Base-by-base conservation (phyloP, 2,113 vertebrate species). In the Channa argus region DNA sequence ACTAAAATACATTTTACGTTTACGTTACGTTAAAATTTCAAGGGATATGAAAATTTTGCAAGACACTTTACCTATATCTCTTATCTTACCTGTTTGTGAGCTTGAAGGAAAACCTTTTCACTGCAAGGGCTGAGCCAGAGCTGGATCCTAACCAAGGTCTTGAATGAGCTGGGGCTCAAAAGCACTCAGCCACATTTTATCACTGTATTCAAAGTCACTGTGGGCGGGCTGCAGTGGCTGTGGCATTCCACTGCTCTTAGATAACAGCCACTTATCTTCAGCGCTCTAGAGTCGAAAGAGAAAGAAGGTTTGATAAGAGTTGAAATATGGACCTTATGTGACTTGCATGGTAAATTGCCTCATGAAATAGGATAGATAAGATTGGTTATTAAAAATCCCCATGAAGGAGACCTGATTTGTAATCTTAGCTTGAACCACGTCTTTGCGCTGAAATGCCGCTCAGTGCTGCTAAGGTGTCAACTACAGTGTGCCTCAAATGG, bases 241-340 rank as follows among this genome's bases (percentile, higher is more conserved):
- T 71, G 82, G 84, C 88, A 77, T 92, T 88, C 86, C 79, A 43
- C 84, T 67, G 69, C 86, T 84, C 69, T 88, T 74, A 83, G 89
- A 92, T 92, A 93, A 89, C 82, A 83, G 80, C 74, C 87, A 90
- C 89, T 91, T 93, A 92, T 92, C 90, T 89, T 49, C 49, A 8
- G 74, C 41, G 49, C 86, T 89, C 75, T 72, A 38, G 80, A 90
- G 86, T 88, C 77, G 61, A 85, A 88, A 75, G 82, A 89, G 88
- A 89, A 89, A 88, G 80, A 61, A 73, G 80, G 82, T 59, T 88
- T 84, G 92, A 91, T 92, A 92, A 88, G 86, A 69, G 76, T 69
- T 81, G 73, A 86, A 91, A 91, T 91, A 76, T 63, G 82, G 84
- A 85, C 89, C 86, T 63, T 75, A 71, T 89, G 89, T 82, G 86